Evolutionary conservation across 37 sponge, comb jelly and placozoan species (phyloP), one percentile per base, ranked within the genome.

Genomic region (Hexactinellida sp.): DNA sequence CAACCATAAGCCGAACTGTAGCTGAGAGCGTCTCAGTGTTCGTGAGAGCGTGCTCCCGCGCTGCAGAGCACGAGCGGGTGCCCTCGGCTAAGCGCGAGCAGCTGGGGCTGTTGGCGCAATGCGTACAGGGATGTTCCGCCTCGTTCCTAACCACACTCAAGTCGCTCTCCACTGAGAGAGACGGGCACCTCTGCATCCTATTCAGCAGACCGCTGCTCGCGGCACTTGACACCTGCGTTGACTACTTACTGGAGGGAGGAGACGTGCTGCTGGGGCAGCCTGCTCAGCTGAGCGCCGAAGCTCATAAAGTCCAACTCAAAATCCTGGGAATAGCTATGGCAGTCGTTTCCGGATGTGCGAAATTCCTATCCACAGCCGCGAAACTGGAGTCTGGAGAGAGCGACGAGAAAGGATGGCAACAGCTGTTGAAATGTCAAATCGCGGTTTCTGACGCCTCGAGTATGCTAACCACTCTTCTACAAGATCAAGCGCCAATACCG

Each of bases 321-420:
- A 63, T 63, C 21, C 30, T 63, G 13, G 76, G 76, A 23, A 63
- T 63, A 10, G 76, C 76, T 21, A 63, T 63, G 76, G 25, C 76
- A 63, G 76, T 63, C 34, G 76, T 63, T 25, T 63, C 76, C 34
- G 76, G 76, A 3, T 63, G 76, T 63, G 76, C 76, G 76, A 63
- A 63, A 63, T 63, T 63, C 76, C 13, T 63, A 28, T 10, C 76
- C 5, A 63, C 76, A 25, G 76, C 76, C 28, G 76, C 76, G 76
- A n/a, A 63, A 63, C 76, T 63, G 5, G 28, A 63, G 34, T 63
- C 76, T 21, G 34, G 34, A 28, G 76, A 63, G 76, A 28, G 25
- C 34, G 34, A 63, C 1, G 76, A 63, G 32, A 10, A 63, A 3
- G 13, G 76, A 63, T 63, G 76, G 76, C 76, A 63, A 7, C 76